These are phyloP conservation scores for Chauna torquata DNA, from an alignment of 2,113 vertebrate genomes.

Conservation along the genomic window DNA sequence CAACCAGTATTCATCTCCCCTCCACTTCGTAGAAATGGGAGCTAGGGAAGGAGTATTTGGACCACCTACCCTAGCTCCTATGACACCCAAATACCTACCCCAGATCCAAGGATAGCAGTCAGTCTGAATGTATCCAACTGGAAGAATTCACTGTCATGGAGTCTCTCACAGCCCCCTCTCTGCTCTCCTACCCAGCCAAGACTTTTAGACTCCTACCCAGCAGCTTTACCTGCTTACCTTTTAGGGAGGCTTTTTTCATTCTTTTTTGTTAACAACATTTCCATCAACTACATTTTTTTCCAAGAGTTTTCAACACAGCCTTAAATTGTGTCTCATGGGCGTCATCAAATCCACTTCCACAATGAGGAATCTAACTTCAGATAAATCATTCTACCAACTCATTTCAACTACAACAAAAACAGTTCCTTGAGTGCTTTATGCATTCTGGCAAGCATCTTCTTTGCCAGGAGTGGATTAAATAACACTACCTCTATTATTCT, in stretches of 20 bases:
- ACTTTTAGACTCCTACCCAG: background rate
- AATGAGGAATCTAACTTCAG: background rate
- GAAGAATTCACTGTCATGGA: background rate
- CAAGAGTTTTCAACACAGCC: background rate
- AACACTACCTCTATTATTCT: slow-evolving; percentile 55
- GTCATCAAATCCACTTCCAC: background rate
- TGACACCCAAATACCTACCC: background rate
- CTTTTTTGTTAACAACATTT: background rate
- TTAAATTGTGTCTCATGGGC: background rate
- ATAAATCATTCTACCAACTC: background rate
- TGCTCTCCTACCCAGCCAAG: background rate
- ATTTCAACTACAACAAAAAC: background rate
- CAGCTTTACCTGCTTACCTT: background rate
- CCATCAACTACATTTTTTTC: background rate
- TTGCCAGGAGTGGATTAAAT: slow-evolving; percentile 58
- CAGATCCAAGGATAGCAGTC: background rate
- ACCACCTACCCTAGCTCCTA: background rate
- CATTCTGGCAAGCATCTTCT: slow-evolving; percentile 46
- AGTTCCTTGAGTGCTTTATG: slow-evolving; percentile 1
- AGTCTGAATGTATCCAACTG: background rate
- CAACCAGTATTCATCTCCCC: background rate
- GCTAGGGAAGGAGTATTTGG: background rate
- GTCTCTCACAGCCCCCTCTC: background rate
- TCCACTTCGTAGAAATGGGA: background rate
- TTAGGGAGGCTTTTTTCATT: background rate